These are phyloP conservation scores for Anabacerthia variegaticeps DNA, from an alignment of 2,797 vertebrate species.

Conservation along the genomic window DNA sequence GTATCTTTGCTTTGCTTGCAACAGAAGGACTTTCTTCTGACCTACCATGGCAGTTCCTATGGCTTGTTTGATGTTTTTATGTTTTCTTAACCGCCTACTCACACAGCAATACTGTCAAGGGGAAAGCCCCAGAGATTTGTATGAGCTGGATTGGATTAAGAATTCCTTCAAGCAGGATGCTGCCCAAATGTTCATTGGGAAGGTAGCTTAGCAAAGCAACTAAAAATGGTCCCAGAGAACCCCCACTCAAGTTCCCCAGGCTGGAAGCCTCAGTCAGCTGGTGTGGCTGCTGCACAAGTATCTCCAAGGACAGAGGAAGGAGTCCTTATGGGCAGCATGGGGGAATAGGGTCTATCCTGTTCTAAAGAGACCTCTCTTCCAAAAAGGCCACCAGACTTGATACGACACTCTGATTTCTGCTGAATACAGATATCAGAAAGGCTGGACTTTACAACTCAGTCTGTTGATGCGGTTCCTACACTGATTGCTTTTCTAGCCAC, in stretches of 20 bases:
- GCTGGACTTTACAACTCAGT: not conserved
- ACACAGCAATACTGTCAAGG: not conserved
- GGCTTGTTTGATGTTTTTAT: not conserved
- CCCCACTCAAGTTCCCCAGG: not conserved
- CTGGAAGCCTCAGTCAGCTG: fast-evolving
- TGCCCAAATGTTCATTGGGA: fast-evolving
- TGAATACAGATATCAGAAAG: not conserved
- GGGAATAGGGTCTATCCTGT: not conserved
- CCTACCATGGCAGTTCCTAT: not conserved
- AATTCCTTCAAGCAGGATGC: not conserved
- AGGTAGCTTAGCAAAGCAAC: not conserved
- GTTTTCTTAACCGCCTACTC: not conserved
- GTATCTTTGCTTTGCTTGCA: not conserved
- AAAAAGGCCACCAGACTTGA: not conserved
- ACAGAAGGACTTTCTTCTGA: not conserved
- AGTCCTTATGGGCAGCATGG: not conserved
- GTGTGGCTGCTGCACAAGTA: not conserved
- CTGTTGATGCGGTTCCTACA: not conserved
- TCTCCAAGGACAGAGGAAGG: not conserved
- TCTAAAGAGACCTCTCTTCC: not conserved
- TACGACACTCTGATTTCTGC: not conserved
- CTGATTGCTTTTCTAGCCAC: not conserved
- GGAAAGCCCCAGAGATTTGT: not conserved
- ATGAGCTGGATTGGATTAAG: not conserved
- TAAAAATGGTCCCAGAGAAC: not conserved